These are phyloP conservation scores for Lasioglossum figueresi DNA, from an alignment of 2,888 invertebrate species.

Conservation along the genomic window DNA sequence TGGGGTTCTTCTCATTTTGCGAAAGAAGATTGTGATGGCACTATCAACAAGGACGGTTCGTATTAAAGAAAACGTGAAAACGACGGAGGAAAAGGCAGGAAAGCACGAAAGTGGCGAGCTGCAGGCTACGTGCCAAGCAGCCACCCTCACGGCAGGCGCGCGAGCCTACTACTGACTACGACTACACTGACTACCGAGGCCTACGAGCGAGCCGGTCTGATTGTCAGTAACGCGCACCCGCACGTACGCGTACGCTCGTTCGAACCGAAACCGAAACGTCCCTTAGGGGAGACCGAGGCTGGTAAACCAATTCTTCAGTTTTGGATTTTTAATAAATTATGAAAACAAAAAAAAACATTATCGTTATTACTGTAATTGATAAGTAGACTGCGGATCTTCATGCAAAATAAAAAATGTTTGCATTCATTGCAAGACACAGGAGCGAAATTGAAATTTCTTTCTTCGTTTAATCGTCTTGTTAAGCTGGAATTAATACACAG, in stretches of 20 bases:
- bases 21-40: slow-evolving; percentile 1
- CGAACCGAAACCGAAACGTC: slow-evolving; percentile 19
- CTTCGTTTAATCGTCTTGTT: too few species aligned
- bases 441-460: too few species aligned
- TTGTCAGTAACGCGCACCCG: slow-evolving; percentile 53
- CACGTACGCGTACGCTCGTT: slow-evolving; percentile 26
- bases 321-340: too few species aligned
- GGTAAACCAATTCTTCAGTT: too few species aligned
- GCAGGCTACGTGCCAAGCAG: slow-evolving; percentile 53
- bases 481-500: too few species aligned
- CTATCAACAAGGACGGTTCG: slow-evolving; percentile 35
- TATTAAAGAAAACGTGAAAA: background rate
- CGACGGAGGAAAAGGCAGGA: slow-evolving; percentile 18
- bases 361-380: too few species aligned
- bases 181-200: slow-evolving; percentile 73
- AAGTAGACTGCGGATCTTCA: too few species aligned
- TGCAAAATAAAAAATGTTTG: too few species aligned
- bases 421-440: too few species aligned
- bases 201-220: slow-evolving; percentile 37
- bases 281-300: background rate
- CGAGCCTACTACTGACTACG: slow-evolving; percentile 74
- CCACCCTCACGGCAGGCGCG: slow-evolving; percentile 77
- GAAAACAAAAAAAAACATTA: too few species aligned
- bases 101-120: slow-evolving; percentile 40
- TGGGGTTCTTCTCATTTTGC: background rate